A percentile compares a stretch with the other conserved stretches of the same genome.
These are phyloP conservation scores for Cantharis rustica DNA, from an alignment of 2,888 invertebrate species.

Conservation along the genomic window DNA sequence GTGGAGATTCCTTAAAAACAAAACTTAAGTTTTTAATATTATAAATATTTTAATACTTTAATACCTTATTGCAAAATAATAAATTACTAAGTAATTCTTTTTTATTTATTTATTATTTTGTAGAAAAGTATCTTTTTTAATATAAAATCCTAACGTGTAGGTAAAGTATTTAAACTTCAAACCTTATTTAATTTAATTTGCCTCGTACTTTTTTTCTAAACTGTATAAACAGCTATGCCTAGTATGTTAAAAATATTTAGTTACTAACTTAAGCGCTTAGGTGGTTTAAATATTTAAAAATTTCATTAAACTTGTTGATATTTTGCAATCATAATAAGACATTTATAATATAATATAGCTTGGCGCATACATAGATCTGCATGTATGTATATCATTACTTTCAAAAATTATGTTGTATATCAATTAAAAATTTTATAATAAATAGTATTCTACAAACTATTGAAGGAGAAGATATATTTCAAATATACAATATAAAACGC, in stretches of 20 bases:
- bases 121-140: too few species aligned
- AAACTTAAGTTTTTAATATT: too few species aligned
- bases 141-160: not conserved
- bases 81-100: not conserved
- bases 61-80: not conserved
- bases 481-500: not conserved
- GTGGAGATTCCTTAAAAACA: too few species aligned
- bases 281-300: not conserved
- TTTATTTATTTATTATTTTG: not conserved
- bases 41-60: too few species aligned
- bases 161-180: not conserved
- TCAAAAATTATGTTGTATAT: not conserved
- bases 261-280: not conserved
- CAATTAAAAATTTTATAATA: not conserved
- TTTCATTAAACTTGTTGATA: not conserved
- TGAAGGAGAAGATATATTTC: not conserved
- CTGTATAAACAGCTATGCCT: not conserved
- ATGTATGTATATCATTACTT: not conserved
- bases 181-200: not conserved
- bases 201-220: not conserved
- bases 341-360: too few species aligned
- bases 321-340: not conserved
- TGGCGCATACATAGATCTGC: not conserved
- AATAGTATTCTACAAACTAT: not conserved
- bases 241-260: not conserved